Conservation (phyloP, 2,888 invertebrate genomes). For the Xanthorhoe designata region DNA sequence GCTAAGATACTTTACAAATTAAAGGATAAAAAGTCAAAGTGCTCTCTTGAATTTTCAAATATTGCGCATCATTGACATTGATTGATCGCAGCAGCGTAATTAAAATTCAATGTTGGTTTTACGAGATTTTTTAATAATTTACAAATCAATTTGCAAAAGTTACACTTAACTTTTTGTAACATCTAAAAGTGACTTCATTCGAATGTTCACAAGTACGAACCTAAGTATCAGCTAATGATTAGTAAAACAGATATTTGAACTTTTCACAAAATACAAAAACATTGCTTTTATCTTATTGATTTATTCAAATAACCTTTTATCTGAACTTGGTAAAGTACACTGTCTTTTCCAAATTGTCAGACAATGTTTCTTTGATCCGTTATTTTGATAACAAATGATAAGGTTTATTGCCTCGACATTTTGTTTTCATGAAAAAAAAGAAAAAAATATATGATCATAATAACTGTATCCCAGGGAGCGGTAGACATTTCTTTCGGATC, state of each 20-base stretch:
- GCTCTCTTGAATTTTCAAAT: background rate
- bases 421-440: no score
- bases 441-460: no score
- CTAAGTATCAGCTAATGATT: background rate
- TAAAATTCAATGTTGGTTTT: no score
- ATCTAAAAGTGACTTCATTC: constrained; percentile 1
- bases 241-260: background rate
- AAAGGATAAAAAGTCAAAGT: no score
- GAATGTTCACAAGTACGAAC: background rate
- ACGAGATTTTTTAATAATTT: background rate
- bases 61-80: background rate
- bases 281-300: background rate
- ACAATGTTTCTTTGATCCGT: background rate
- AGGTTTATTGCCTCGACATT: no score
- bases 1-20: no score
- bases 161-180: background rate
- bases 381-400: no score
- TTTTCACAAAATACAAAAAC: background rate
- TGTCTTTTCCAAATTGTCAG: background rate
- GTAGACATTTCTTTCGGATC: no score
- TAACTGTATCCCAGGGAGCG: no score
- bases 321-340: background rate
- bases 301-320: background rate
- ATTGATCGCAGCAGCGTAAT: background rate
- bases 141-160: background rate